A percentile compares a stretch with the other conserved stretches of the same genome.
Conservation (phyloP, 64 coral and sea anemone genomes). For the Astreopora myriophthalma region DNA sequence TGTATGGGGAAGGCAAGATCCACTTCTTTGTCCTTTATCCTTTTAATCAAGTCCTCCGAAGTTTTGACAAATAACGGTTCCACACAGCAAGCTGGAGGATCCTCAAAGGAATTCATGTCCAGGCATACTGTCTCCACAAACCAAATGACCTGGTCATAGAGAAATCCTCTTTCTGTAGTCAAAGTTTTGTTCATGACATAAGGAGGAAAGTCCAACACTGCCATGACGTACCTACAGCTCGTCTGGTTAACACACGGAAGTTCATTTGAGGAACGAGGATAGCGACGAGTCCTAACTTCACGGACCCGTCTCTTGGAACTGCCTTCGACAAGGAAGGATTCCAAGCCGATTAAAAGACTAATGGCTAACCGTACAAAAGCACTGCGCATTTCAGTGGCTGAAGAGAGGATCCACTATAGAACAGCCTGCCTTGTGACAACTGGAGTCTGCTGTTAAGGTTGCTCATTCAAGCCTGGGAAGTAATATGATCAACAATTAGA, state of each 20-base stretch:
- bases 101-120: not conserved
- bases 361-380: not conserved
- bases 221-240: not conserved
- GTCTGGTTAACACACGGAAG: not conserved
- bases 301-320: not conserved
- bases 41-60: not conserved
- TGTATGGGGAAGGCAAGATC: slow-evolving; percentile 26
- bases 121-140: not conserved
- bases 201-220: slow-evolving; percentile 4
- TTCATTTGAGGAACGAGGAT: not conserved
- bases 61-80: not conserved
- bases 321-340: not conserved
- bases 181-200: not conserved
- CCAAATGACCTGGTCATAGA: not conserved
- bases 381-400: not conserved
- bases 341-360: not conserved
- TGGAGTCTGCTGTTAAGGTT: not conserved
- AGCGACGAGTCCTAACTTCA: not conserved
- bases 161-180: not conserved
- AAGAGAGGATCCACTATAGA: not conserved
- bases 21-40: not conserved
- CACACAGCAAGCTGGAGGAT: not conserved
- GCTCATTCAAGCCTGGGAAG: not conserved
- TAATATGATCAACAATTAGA: no score
- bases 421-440: not conserved